Percentiles rank a stretch among this genome's conserved stretches.
Conservation (phyloP, 2,888 invertebrate genomes). For the Protonemura montana region DNA sequence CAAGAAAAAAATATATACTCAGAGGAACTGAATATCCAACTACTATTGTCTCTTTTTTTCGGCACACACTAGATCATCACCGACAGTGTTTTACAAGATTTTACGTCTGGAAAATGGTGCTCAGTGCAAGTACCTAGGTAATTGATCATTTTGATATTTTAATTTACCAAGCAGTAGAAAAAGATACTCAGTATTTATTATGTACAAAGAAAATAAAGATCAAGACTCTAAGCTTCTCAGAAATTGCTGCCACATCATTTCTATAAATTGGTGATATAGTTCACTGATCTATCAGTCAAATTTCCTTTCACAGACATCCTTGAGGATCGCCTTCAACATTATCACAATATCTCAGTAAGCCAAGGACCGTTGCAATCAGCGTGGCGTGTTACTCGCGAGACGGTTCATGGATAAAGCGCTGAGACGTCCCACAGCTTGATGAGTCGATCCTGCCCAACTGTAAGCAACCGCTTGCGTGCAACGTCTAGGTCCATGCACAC, state of each 20-base stretch:
- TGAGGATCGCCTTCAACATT: background rate
- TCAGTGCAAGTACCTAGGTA: background rate
- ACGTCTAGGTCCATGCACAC: constrained; percentile 90
- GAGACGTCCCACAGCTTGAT: constrained; percentile 93
- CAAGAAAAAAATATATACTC: background rate
- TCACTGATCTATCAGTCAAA: background rate
- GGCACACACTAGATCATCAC: background rate
- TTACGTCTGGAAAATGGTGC: background rate
- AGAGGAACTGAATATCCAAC: background rate
- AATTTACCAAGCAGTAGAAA: background rate
- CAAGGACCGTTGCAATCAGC: background rate
- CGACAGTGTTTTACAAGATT: background rate
- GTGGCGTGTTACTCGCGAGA: background rate
- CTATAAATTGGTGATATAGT: background rate
- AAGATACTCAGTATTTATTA: background rate
- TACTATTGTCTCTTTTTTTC: background rate
- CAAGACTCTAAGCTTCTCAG: background rate
- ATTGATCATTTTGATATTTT: background rate
- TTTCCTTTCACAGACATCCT: background rate
- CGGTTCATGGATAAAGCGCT: constrained; percentile 62
- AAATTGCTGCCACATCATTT: background rate
- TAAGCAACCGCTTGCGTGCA: constrained; percentile 84
- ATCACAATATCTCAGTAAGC: constrained; percentile 35
- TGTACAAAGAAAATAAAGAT: background rate
- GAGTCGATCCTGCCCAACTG: constrained; percentile 93